These are phyloP conservation scores for Diploscapter pachys DNA, from an alignment of 1,140 invertebrate genomes.

Conservation along the genomic window DNA sequence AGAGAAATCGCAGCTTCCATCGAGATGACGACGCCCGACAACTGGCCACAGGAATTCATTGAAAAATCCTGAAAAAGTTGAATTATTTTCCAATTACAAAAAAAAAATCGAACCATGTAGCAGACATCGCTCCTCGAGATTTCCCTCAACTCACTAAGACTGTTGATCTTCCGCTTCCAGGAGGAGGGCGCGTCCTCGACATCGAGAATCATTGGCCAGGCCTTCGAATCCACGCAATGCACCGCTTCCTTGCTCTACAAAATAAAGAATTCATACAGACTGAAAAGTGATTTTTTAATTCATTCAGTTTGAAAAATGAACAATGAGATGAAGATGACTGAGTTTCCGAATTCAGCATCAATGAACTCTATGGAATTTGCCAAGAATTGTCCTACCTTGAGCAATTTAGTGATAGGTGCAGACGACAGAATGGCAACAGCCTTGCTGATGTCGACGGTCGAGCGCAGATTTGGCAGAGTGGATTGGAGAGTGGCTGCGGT, in stretches of 20 bases:
- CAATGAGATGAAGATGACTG: too few species aligned
- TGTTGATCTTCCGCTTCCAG: constrained; percentile 15
- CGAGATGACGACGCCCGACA: constrained; percentile 71
- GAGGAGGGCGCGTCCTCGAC: constrained; percentile 90
- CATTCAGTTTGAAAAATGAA: too few species aligned
- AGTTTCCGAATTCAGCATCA: too few species aligned
- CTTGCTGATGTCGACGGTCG: constrained; percentile 95
- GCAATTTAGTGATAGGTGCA: constrained; percentile 85
- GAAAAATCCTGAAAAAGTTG: constrained; percentile 49
- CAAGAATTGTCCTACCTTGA: constrained; percentile 62
- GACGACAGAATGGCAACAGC: constrained; percentile 93
- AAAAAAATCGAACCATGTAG: neutral
- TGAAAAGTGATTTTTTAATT: too few species aligned
- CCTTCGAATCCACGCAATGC: constrained; percentile 88
- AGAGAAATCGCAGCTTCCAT: constrained; percentile 25
- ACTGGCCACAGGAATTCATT: constrained; percentile 88
- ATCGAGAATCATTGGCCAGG: constrained; percentile 91
- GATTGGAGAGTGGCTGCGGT: constrained; percentile 96
- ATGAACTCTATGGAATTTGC: too few species aligned
- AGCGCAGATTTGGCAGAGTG: constrained; percentile 85
- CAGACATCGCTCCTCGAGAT: constrained; percentile 68
- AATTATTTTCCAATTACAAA: neutral
- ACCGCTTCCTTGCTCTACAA: constrained; percentile 86
- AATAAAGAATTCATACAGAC: neutral
- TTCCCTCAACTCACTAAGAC: constrained; percentile 73